Evolutionary conservation across 2,888 invertebrate genomes (phyloP), one percentile per base, ranked within the genome.

Genomic region (Polydrusus cervinus): DNA sequence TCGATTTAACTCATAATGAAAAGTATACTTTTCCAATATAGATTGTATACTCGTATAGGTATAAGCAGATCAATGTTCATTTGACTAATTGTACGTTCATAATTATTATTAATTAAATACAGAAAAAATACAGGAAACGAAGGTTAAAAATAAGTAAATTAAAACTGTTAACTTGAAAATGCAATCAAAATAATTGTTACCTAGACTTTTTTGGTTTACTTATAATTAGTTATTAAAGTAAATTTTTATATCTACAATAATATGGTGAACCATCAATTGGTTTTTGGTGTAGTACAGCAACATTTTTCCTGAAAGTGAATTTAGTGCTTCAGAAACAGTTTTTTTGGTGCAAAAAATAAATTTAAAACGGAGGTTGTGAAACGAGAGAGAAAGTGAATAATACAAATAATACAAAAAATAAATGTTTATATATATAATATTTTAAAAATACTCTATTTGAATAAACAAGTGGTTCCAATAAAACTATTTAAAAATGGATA

Each of bases 401-500:
- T n/a, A n/a, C n/a, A n/a, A n/a, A 57, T 16, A 30, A n/a, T 16
- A 34, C 34, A 7, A n/a, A n/a, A n/a, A 47, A 47, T 16, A 47
- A 16, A 16, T 47, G n/a, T n/a, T n/a, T n/a, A 47, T 45, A 45
- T 6, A 3, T 40, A 40, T 5, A 11, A 8, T 3, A 40, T 5
- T 1, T 25, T 25, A 3, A 25, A 25, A 25, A 25, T 25, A 25
- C 1, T 25, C 25, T 40, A 40, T 45, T 45, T 45, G 6, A 6
- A n/a, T n/a, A n/a, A 45, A n/a, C 10, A 16, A 47, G 47, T 47
- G 45, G 3, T 47, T 16, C 47, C 16, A 47, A 43, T 43, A 43
- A 16, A 47, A 14, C 16, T 47, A 64, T 3, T 16, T 47, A 13
- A 20, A 38, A 40, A 74, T 74, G 74, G 68, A 92, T 80, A 89